Percentiles rank a stretch among this genome's conserved stretches.
Conservation (phyloP, 2,113 vertebrate species). For the Gnathonemus echidnorhynchus region DNA sequence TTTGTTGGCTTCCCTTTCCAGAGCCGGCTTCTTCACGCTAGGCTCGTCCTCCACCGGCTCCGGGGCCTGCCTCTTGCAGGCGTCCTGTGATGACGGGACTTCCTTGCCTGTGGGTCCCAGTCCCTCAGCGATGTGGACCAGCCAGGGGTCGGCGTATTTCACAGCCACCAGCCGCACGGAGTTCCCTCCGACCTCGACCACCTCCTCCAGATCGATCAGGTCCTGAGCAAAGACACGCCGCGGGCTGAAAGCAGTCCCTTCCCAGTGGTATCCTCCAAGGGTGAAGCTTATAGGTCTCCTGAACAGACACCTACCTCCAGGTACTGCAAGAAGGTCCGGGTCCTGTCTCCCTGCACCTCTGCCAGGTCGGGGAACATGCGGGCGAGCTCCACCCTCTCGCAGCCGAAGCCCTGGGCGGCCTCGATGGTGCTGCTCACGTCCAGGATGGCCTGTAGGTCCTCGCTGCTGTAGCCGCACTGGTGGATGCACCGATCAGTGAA, state of each 20-base stretch:
- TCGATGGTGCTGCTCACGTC: slow-evolving; percentile 60
- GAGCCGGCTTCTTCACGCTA: background rate
- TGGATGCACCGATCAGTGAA: slow-evolving; percentile 45
- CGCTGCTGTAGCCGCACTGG: slow-evolving; percentile 47
- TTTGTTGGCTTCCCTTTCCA: background rate
- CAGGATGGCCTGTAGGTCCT: slow-evolving; percentile 53
- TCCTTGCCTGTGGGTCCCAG: background rate
- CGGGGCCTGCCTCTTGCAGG: slow-evolving; percentile 31
- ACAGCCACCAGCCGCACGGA: slow-evolving; percentile 58
- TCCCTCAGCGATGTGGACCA: slow-evolving; percentile 45
- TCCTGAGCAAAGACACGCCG: slow-evolving; percentile 46
- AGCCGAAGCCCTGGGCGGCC: slow-evolving; percentile 58
- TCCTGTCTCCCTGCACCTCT: slow-evolving; percentile 38
- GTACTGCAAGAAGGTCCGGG: slow-evolving; percentile 61
- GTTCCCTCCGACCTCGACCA: slow-evolving; percentile 67
- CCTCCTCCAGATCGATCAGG: slow-evolving; percentile 56
- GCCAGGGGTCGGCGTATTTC: slow-evolving; percentile 61
- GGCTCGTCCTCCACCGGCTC: background rate
- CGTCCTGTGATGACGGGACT: background rate
- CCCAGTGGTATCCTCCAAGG: background rate
- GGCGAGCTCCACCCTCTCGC: slow-evolving; percentile 56
- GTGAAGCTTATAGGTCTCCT: background rate
- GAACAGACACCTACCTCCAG: slow-evolving; percentile 55
- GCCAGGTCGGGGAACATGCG: slow-evolving; percentile 51
- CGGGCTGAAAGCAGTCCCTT: background rate